Evolutionary conservation across 2,797 vertebrate genomes (phyloP), one percentile per base, ranked within the genome.

Genomic region (Periophthalmus magnuspinnatus): DNA sequence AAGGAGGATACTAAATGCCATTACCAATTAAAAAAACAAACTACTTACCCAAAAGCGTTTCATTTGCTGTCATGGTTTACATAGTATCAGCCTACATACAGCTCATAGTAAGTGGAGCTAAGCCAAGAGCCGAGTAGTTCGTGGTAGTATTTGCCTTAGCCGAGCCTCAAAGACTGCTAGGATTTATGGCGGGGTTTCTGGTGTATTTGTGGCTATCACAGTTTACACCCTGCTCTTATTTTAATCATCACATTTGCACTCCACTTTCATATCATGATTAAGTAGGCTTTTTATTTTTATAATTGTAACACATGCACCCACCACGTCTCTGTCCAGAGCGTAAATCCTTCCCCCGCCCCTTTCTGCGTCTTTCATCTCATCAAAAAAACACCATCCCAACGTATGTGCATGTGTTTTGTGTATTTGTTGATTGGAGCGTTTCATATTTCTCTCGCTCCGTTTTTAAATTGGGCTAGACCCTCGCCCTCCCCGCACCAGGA

Each of bases 271-370:
- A 80, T 83, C 78, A 72, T 91, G 90, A 89, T 93, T 92, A 92
- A 93, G 83, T 85, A 89, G 87, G 84, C 85, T 86, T 88, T 90
- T 89, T 93, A 92, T 93, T 91, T 93, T 90, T 88, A 76, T 87
- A 89, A 89, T 90, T 87, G 81, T 81, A 84, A 87, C 88, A 80
- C 67, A 69, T 65, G 81, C 78, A 71, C 88, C 59, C 63, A 77
- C 72, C 81, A 32, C 81, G 55, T 52, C 84, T 80, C 77, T 65
- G 71, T 69, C 71, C 17, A 21, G 60, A n/a, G 79, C 77, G 81
- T 85, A 89, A 92, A 90, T 88, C 80, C 52, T 66, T 81, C 5
- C 36, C 67, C 65, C 5, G 0, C 59, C 78, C 67, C 76, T 59
- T 41, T 1, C 2, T 13, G 56, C 11, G 7, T 41, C 79, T 77